phyloP scores from a whole-genome alignment of 2,888 invertebrate species.

The Drosophila quinaria region DNA sequence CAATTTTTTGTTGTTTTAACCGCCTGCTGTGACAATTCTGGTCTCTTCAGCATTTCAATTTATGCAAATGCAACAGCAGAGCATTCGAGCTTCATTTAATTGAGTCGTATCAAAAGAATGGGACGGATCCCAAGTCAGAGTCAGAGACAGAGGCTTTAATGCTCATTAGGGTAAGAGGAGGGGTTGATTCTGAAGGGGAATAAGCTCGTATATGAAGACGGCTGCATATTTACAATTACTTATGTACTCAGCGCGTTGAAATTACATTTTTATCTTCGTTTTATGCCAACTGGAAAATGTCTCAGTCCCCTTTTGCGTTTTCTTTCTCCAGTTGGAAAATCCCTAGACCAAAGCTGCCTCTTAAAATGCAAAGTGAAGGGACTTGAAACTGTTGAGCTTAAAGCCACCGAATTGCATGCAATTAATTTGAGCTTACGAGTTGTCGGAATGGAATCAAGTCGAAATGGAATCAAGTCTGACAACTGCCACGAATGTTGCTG shows the following conservation, averaged over 20 bases:
- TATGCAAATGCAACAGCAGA: constrained; percentile 73
- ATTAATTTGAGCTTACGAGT: constrained; percentile 67
- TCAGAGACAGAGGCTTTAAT: constrained; percentile 58
- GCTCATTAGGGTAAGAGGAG: constrained; percentile 64
- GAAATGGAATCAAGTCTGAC: constrained; percentile 25
- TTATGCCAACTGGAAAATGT: constrained; percentile 19
- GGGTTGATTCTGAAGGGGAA: neutral
- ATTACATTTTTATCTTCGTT: constrained; percentile 52
- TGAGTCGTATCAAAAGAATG: neutral
- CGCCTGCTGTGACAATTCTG: constrained; percentile 35
- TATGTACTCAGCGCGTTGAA: constrained; percentile 35
- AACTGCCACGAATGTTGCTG: constrained; percentile 1
- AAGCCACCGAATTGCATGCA: constrained; percentile 64
- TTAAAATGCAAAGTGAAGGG: constrained; percentile 66
- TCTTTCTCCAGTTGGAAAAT: constrained; percentile 5
- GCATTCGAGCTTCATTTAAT: constrained; percentile 21
- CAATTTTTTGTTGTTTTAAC: constrained; percentile 9
- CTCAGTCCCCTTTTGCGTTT: neutral
- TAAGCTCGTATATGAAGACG: constrained; percentile 13
- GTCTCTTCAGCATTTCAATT: constrained; percentile 59
- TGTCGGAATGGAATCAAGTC: constrained; percentile 22
- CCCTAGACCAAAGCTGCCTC: constrained; percentile 30
- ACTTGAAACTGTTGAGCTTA: constrained; percentile 39
- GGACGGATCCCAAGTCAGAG: neutral
- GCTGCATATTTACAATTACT: constrained; percentile 58